Percentiles rank a stretch among this genome's conserved stretches.
These are phyloP conservation scores for Calliopum simillimum DNA, from an alignment of 2,888 invertebrate species.

Conservation along the genomic window DNA sequence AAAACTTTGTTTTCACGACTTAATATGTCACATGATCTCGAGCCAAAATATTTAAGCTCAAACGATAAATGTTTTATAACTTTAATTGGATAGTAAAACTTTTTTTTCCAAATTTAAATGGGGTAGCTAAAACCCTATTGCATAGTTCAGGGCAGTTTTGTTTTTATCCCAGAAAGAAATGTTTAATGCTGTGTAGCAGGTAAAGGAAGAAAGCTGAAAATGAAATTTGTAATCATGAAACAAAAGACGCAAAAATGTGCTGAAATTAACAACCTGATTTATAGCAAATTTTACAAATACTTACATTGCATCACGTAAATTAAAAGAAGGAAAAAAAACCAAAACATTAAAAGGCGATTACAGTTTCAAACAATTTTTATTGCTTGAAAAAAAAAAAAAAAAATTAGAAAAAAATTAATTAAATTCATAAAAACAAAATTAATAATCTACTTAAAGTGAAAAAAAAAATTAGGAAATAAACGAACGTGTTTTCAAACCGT, in stretches of 20 bases:
- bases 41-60: too few relatives aligned
- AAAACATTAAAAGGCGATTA: not conserved
- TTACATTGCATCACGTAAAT: slow-evolving; percentile 13
- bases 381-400: slow-evolving; percentile 16
- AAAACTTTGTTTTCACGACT: too few relatives aligned
- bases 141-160: too few relatives aligned
- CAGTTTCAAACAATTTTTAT: too few relatives aligned
- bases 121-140: too few relatives aligned
- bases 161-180: not conserved
- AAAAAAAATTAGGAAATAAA: slow-evolving; percentile 17
- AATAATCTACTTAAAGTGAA: slow-evolving; percentile 20
- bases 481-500: too few relatives aligned
- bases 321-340: not conserved
- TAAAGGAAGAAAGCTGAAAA: slow-evolving; percentile 26
- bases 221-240: slow-evolving; percentile 23
- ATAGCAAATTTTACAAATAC: slow-evolving; percentile 12
- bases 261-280: too few relatives aligned
- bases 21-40: too few relatives aligned
- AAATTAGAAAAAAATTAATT: slow-evolving; percentile 31
- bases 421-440: slow-evolving; percentile 7
- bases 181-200: slow-evolving; percentile 40
- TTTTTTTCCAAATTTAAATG: too few relatives aligned
- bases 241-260: too few relatives aligned
- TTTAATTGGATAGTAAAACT: too few relatives aligned
- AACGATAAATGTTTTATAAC: too few relatives aligned